Percentiles rank a stretch among this genome's conserved stretches.
Conservation (phyloP, 1,140 invertebrate species). For the Drosophila albomicans region DNA sequence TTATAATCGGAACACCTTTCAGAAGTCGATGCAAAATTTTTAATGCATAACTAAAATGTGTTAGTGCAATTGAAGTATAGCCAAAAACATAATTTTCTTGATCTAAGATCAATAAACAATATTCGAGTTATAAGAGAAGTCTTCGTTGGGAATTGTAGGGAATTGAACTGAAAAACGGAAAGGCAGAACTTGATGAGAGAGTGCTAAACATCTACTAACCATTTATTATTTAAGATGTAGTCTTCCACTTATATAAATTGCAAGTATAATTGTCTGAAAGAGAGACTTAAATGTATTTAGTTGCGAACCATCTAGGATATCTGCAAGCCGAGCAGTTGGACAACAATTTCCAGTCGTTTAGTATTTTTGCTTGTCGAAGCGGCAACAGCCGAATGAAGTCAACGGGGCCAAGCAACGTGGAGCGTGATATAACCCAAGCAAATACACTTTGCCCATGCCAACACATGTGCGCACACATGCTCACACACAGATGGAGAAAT, state of each 20-base stretch:
- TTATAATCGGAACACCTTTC: conserved; percentile 12
- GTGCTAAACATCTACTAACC: too few species aligned
- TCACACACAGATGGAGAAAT: conserved; percentile 33
- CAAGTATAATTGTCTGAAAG: too few species aligned
- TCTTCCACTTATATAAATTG: too few species aligned
- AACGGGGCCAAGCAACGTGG: conserved; percentile 44
- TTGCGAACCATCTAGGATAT: background rate
- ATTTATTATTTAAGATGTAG: too few species aligned
- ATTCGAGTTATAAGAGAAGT: too few species aligned
- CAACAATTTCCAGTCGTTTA: background rate
- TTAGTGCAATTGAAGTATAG: conserved; percentile 22
- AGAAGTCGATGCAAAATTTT: conserved; percentile 29
- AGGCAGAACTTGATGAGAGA: too few species aligned
- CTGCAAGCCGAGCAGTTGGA: background rate
- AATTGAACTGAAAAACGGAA: too few species aligned
- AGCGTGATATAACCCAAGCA: conserved; percentile 72
- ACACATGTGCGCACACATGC: conserved; percentile 32
- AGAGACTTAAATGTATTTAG: background rate
- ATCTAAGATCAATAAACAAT: too few species aligned
- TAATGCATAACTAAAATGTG: conserved; percentile 21
- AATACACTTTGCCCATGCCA: conserved; percentile 61
- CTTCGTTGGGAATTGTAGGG: too few species aligned
- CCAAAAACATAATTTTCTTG: background rate
- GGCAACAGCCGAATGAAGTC: conserved; percentile 58
- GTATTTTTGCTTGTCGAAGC: conserved; percentile 55